Base-by-base conservation (phyloP, 2,888 invertebrate genomes). In the Dyspetes luteomarginatus region DNA sequence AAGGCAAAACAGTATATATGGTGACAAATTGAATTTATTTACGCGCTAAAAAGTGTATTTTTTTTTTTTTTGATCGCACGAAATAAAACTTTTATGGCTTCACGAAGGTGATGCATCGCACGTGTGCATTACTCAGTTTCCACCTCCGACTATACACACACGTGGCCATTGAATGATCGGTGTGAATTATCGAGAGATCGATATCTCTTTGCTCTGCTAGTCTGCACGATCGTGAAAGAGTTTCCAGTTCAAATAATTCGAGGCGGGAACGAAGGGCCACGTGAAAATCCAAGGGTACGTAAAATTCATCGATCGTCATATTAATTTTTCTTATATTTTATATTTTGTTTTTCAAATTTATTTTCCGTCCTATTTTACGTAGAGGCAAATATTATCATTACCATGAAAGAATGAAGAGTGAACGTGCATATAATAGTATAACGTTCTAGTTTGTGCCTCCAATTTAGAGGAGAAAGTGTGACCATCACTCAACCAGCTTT, bases 381-480 rank as follows among this genome's bases (percentile, higher is more conserved):
- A 17, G 5, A 17, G 7, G 48, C 3, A 5, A 15, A 2, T 48
- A 2, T 12, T 17, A 69, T 12, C 7, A 30, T 30, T 48, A 19
- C 41, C 5, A 30, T 69, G n/a, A 56, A 69, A 69, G 19, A 69
- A 64, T 36, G 69, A 62, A 17, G 62, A 69, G 76, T 76, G 76
- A 77, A 77, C 26, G 75, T 55, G 62, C 26, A 73, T 36, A 36
- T 9, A 9, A 36, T 36, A 30, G n/a, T 45, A 48, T 15, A 48
- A 19, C 17, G 48, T 12, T 36, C 36, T 24, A 7, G 41, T 28
- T 12, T 30, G 26, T 7, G 50, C 9, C 24, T 64, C 50, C 45
- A 52, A 77, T 69, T 77, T 62, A 24, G 9, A 56, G 26, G 77
- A 64, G 77, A 77, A 77, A 77, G 77, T 55, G 22, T 30, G 36